Conservation (phyloP, 1,140 invertebrate species). For the Drosophila bocki region DNA sequence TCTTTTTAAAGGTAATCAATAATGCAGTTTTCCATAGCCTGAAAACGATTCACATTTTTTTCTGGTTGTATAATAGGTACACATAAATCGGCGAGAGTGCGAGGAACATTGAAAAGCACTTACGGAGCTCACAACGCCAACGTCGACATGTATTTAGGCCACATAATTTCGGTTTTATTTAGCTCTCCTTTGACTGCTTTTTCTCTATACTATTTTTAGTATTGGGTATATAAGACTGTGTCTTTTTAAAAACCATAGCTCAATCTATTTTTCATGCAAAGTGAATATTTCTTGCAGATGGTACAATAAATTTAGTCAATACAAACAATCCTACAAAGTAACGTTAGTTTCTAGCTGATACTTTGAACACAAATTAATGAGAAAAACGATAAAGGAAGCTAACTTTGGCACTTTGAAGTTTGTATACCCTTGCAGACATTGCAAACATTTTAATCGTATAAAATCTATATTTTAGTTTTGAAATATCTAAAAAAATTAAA, state of each 20-base stretch:
- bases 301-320: background rate
- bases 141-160: slow-evolving; percentile 22
- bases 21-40: slow-evolving; percentile 9
- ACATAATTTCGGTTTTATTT: slow-evolving; percentile 40
- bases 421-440: too few species aligned
- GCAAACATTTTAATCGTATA: too few species aligned
- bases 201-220: background rate
- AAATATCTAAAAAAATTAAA: too few species aligned
- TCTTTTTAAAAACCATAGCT: background rate
- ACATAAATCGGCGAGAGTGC: slow-evolving; percentile 1
- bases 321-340: too few species aligned
- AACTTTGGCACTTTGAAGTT: too few species aligned
- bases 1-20: slow-evolving; percentile 1
- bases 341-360: too few species aligned
- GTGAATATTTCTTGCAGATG: background rate
- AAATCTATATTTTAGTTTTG: too few species aligned
- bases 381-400: too few species aligned
- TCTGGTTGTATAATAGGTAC: slow-evolving; percentile 3
- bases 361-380: too few species aligned
- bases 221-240: background rate
- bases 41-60: background rate
- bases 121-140: slow-evolving; percentile 27
- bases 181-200: slow-evolving; percentile 14
- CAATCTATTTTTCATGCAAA: background rate
- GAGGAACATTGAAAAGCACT: slow-evolving; percentile 61